phyloP scores from a whole-genome alignment of 1,140 invertebrate genomes.

The Homalodisca vitripennis region DNA sequence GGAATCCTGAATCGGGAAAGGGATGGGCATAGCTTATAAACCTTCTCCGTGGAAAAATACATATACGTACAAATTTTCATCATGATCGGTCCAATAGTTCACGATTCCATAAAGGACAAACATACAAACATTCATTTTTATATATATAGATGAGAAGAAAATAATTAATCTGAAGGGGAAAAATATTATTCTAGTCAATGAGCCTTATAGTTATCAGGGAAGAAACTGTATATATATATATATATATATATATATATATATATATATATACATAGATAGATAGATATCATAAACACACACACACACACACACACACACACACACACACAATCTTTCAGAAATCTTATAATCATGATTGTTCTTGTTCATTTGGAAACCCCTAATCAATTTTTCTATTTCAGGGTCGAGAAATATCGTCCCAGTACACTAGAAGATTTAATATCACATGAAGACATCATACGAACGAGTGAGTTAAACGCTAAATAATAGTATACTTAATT shows the following conservation, averaged over 20 bases:
- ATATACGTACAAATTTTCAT: too few relatives aligned
- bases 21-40: too few relatives aligned
- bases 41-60: too few relatives aligned
- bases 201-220: too few relatives aligned
- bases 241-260: neutral
- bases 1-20: too few relatives aligned
- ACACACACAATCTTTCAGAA: neutral
- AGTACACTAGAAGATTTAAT: constrained; percentile 88
- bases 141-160: too few relatives aligned
- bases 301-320: neutral
- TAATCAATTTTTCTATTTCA: constrained; percentile 50
- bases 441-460: constrained; percentile 96
- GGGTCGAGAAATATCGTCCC: constrained; percentile 99
- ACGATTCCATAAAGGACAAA: too few relatives aligned
- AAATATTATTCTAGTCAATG: too few relatives aligned
- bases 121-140: too few relatives aligned
- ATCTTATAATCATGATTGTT: neutral
- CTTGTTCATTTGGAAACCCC: neutral
- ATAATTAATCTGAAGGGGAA: too few relatives aligned
- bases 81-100: too few relatives aligned
- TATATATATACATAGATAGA: constrained; percentile 37
- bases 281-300: neutral
- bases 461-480: constrained; percentile 75
- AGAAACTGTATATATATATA: constrained; percentile 4
- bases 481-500: neutral